Conservation (phyloP, 2,888 invertebrate genomes). For the Miltochrista miniata region DNA sequence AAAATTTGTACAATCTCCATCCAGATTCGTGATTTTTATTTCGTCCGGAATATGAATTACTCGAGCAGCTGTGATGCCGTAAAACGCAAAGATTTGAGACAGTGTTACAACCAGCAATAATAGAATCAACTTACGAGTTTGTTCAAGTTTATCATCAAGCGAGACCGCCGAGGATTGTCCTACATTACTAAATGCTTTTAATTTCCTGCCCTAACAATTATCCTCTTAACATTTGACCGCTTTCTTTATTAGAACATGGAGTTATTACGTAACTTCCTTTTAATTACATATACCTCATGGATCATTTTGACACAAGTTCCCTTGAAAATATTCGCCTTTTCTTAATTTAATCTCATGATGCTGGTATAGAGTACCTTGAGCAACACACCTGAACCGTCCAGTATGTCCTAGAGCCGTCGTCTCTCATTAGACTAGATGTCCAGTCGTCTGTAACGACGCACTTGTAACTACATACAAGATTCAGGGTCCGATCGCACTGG, state of each 20-base stretch:
- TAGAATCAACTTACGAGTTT: slow-evolving; percentile 29
- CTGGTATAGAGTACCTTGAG: slow-evolving; percentile 31
- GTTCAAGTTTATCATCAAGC: slow-evolving; percentile 43
- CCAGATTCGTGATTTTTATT: slow-evolving; percentile 10
- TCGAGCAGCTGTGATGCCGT: slow-evolving; percentile 28
- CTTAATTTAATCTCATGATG: background rate
- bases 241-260: slow-evolving; percentile 70
- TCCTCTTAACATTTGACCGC: slow-evolving; percentile 82
- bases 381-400: slow-evolving; percentile 56
- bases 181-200: slow-evolving; percentile 76
- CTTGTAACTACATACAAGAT: slow-evolving; percentile 30
- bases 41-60: slow-evolving; percentile 18
- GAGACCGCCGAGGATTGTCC: slow-evolving; percentile 57
- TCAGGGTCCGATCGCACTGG: slow-evolving; percentile 15
- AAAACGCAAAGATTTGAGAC: slow-evolving; percentile 43
- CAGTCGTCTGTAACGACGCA: slow-evolving; percentile 46
- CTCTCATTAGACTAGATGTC: slow-evolving; percentile 52
- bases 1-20: background rate
- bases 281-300: slow-evolving; percentile 9
- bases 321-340: too few species aligned
- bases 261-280: slow-evolving; percentile 65
- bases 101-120: slow-evolving; percentile 33
- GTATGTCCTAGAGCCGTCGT: slow-evolving; percentile 61
- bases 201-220: slow-evolving; percentile 82
- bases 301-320: too few species aligned